Base-by-base conservation (phyloP, 2,797 vertebrate species). In the Phalloptychus januarius region DNA sequence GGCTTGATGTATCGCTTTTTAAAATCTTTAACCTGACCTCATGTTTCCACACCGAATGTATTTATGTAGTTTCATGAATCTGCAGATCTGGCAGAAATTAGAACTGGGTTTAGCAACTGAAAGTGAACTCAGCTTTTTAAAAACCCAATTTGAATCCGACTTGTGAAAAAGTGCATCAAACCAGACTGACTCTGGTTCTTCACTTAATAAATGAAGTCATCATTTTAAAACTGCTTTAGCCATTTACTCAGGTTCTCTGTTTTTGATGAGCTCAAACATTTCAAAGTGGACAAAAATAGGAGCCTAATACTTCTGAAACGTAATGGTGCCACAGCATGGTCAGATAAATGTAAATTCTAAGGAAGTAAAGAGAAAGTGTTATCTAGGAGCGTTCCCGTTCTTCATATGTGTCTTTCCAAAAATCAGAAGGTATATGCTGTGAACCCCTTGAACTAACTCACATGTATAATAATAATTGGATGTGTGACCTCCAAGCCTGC, bases 341-440 rank as follows among this genome's bases (percentile, higher is more conserved):
- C 33, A 33, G 33, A 58, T 28, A 58, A 31, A 36, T 20, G 36
- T 36, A 61, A 7, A 61, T 18, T 16, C 16, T 18, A 36, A 36
- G 58, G 58, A 40, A 83, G 77, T 48, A 77, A 80, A 82, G 65
- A 69, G 70, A 79, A 67, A 74, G 74, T 52, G 58, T n/a, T 25
- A 20, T 42, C 78, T 65, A 23, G 72, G 77, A 89, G 81, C 86
- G 74, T 72, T 75, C 42, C 7, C 61, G 28, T 16, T 71, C 63
- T 40, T 69, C 38, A 48, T 33, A 0, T 63, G 16, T 13, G 42
- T 54, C 63, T 33, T 76, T 61, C 6, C 80, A 33, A 71, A 67
- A 71, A 54, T 31, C 1, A 11, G 50, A 74, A 76, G 38, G 46
- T 4, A 2, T 46, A 71, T 31, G 15, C 25, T 23, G 61, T 18